Conservation (phyloP, 2,797 vertebrate genomes). For the Novumbra hubbsi region DNA sequence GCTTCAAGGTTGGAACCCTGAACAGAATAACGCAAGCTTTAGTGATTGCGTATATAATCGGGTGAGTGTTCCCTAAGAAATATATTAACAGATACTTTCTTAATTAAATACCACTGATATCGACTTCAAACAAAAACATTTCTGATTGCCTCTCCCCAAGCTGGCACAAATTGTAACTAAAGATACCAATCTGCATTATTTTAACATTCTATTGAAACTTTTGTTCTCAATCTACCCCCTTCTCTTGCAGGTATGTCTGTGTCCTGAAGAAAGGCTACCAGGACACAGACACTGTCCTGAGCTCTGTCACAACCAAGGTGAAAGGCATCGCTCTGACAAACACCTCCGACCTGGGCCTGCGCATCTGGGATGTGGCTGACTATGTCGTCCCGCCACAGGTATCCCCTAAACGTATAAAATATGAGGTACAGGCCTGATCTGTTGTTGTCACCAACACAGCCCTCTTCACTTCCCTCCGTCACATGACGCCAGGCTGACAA, state of each 20-base stretch:
- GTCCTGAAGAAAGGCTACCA: slow-evolving; percentile 82
- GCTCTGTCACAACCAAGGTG: slow-evolving; percentile 78
- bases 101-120: neutral
- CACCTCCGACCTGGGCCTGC: slow-evolving; percentile 62
- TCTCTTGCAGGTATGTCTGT: slow-evolving; percentile 75
- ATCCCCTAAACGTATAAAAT: slow-evolving; percentile 9
- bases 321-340: slow-evolving; percentile 78
- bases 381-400: slow-evolving; percentile 83
- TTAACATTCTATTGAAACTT: neutral
- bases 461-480: neutral
- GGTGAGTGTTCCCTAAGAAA: slow-evolving; percentile 14
- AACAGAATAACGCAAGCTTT: slow-evolving; percentile 26
- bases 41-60: slow-evolving; percentile 22
- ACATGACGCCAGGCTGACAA: neutral
- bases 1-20: slow-evolving; percentile 23
- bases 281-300: slow-evolving; percentile 75
- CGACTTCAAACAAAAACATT: neutral
- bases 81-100: no score
- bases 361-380: slow-evolving; percentile 80
- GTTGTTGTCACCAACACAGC: neutral
- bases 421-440: slow-evolving; percentile 11
- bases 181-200: neutral
- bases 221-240: neutral
- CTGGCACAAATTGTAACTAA: neutral
- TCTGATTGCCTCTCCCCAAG: neutral